A percentile compares a stretch with the other conserved stretches of the same genome.
phyloP scores from a whole-genome alignment of 2,113 vertebrate species.

The Lathamus discolor region DNA sequence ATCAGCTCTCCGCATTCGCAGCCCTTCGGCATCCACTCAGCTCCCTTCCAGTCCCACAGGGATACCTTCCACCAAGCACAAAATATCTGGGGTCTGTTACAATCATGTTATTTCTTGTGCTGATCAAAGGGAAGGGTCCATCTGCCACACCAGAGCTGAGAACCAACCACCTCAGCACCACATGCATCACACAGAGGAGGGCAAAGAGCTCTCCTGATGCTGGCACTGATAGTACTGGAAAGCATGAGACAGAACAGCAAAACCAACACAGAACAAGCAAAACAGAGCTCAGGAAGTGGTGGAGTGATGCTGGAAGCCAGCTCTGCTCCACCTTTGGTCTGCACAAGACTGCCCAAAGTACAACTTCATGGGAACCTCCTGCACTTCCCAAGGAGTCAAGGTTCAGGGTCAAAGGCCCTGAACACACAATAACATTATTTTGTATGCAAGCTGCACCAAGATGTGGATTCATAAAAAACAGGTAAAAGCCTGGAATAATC shows the following conservation, averaged over 20 bases:
- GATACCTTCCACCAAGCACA: not conserved
- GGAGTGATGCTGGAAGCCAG: not conserved
- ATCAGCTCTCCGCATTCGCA: not conserved
- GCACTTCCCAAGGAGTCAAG: fast-evolving
- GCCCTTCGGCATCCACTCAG: not conserved
- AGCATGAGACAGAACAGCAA: not conserved
- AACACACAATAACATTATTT: not conserved
- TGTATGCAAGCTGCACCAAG: not conserved
- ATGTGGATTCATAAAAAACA: not conserved
- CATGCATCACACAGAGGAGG: fast-evolving
- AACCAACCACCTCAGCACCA: not conserved
- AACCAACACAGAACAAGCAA: fast-evolving
- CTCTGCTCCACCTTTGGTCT: not conserved
- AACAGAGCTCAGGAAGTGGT: not conserved
- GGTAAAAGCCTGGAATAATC: not conserved
- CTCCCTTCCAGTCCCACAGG: not conserved
- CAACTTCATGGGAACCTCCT: fast-evolving
- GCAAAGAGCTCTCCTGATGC: fast-evolving
- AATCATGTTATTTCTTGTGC: fast-evolving
- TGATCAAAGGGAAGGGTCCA: fast-evolving
- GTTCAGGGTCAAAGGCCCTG: not conserved
- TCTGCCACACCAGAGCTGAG: not conserved
- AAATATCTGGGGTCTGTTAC: not conserved
- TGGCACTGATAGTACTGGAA: not conserved
- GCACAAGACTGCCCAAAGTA: not conserved